Percentiles rank a stretch among this genome's conserved stretches.
These are phyloP conservation scores for Tretioscincus oriximinensis DNA, from an alignment of 2,113 vertebrate genomes.

Conservation along the genomic window DNA sequence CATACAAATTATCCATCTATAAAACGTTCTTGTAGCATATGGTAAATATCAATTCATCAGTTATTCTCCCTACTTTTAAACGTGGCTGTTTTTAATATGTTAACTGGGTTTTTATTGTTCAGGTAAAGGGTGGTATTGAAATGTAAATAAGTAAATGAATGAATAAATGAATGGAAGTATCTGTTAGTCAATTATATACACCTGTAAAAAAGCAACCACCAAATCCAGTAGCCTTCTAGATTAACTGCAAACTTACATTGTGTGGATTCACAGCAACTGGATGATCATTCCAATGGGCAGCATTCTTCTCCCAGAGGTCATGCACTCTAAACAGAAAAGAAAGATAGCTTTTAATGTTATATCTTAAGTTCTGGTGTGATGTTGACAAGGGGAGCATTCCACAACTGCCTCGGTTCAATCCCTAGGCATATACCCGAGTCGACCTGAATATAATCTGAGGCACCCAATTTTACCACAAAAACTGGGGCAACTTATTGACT, in stretches of 20 bases:
- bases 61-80: neutral
- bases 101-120: no score
- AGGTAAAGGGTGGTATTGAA: no score
- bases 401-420: no score
- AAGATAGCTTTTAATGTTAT: neutral
- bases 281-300: constrained; percentile 70
- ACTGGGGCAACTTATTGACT: no score
- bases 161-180: neutral
- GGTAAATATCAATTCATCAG: neutral
- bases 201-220: neutral
- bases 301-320: constrained; percentile 69
- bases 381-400: no score
- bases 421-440: no score
- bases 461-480: no score
- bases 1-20: no score
- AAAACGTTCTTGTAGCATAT: neutral
- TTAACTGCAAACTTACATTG: constrained; percentile 62
- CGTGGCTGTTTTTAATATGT: no score
- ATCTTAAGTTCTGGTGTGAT: fast-evolving
- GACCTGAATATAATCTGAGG: no score
- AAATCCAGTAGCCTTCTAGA: neutral
- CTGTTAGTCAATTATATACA: no score
- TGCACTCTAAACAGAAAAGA: constrained; percentile 69
- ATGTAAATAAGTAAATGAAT: no score
- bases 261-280: constrained; percentile 65